Base-by-base conservation (phyloP, 2,888 invertebrate species). In the Melikaiella ostensackeni region DNA sequence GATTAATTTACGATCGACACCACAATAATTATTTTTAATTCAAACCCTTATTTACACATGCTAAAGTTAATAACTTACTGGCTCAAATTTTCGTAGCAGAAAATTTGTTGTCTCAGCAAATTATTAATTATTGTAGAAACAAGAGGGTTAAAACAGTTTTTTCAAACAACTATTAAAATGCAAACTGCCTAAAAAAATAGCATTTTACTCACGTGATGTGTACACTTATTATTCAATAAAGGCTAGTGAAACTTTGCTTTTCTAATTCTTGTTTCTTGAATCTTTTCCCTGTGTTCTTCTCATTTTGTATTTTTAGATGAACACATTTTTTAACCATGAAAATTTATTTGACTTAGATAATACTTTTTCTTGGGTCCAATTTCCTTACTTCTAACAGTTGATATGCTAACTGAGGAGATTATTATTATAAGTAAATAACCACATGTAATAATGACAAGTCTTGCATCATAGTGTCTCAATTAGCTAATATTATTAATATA, bases 201-300 rank as follows among this genome's bases (percentile, higher is more conserved):
- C 16, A 42, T 42, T 42, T 42, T 50, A 50, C n/a, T 50, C 8
- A 57, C 24, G 6, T 57, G 24, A 57, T 57, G 24, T 57, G 24
- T 57, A 24, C 57, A 57, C 24, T 57, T 24, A 57, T 57, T 27
- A 24, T 57, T 57, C 21, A 57, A 57, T 57, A 57, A 57, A 57
- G 57, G 57, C 57, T 57, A 57, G 57, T 57, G 57, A 57, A 57
- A 57, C 57, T 13, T 57, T 57, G 57, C 13, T 57, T 57, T 57
- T 57, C 24, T 57, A 57, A 57, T 57, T 6, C 24, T 11, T 57
- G 11, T 24, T 24, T 5, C 11, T 24, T 24, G 11, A 24, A 57
- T 57, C 24, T 57, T 24, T 57, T 57, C 13, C 16, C 13, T 13
- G n/a, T 9, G n/a, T 42, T 42, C 16, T 33, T 33, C 16, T 5